Evolutionary conservation across 2,797 vertebrate species (phyloP).

Genomic region (Gephyroberyx darwinii): DNA sequence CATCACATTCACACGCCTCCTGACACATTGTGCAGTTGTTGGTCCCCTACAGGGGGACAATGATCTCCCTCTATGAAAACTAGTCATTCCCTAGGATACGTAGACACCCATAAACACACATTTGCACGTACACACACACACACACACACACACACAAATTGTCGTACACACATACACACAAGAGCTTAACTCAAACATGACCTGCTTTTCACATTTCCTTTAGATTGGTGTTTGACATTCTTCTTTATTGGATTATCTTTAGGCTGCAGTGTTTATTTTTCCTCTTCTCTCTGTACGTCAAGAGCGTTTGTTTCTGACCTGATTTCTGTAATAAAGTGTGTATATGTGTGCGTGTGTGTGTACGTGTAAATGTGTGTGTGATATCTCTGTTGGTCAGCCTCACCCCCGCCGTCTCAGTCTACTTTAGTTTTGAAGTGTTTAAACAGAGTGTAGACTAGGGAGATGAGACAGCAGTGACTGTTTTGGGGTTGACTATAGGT

Average conservation of each 20-base stretch:
- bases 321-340: background rate
- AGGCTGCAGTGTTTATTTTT: constrained; percentile 20
- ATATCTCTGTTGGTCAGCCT: background rate
- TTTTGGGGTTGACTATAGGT: constrained; percentile 25
- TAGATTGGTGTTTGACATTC: constrained; percentile 26
- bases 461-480: constrained; percentile 34
- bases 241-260: constrained; percentile 32
- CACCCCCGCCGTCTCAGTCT: constrained; percentile 10
- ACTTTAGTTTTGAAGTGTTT: constrained; percentile 46
- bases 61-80: constrained; percentile 36
- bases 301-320: background rate
- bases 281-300: constrained; percentile 3
- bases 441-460: constrained; percentile 27
- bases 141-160: constrained; percentile 5
- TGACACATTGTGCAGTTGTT: constrained; percentile 45
- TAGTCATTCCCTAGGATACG: constrained; percentile 20
- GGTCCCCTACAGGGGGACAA: constrained; percentile 10
- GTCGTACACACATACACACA: background rate
- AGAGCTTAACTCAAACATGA: background rate
- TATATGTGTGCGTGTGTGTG: background rate
- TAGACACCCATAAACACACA: constrained; percentile 10
- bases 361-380: background rate
- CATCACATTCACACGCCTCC: constrained; percentile 20
- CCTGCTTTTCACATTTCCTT: constrained; percentile 17
- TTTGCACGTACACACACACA: constrained; percentile 17